These are phyloP conservation scores for Lithophane socia DNA, from an alignment of 2,888 invertebrate genomes.

Conservation along the genomic window DNA sequence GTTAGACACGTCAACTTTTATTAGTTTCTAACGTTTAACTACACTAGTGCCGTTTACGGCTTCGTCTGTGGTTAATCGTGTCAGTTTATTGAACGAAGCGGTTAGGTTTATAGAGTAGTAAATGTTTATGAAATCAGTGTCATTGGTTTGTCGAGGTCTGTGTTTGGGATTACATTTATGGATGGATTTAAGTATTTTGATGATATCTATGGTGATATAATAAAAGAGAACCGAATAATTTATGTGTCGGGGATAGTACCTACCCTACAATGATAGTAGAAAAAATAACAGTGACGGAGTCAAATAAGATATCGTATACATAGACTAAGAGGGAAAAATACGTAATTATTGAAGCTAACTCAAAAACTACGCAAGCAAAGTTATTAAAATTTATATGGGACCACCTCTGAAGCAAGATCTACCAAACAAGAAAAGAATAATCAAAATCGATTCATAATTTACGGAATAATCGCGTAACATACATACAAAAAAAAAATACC, in stretches of 20 bases:
- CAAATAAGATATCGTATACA: too few relatives aligned
- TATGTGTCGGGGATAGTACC: not conserved
- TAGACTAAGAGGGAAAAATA: too few relatives aligned
- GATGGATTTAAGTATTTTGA: conserved; percentile 1
- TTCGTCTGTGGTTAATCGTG: conserved; percentile 44
- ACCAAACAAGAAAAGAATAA: too few relatives aligned
- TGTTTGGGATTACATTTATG: conserved; percentile 38
- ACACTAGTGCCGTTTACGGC: conserved; percentile 49
- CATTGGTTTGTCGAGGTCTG: conserved; percentile 30
- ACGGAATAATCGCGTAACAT: too few relatives aligned
- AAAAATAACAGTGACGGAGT: too few relatives aligned
- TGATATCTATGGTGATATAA: not conserved
- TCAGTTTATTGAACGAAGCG: conserved; percentile 55
- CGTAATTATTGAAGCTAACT: too few relatives aligned
- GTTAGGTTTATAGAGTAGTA: conserved; percentile 55
- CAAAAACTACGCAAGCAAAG: too few relatives aligned
- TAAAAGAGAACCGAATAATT: not conserved
- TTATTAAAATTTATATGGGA: too few relatives aligned
- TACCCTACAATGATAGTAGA: too few relatives aligned
- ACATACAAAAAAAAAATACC: too few relatives aligned
- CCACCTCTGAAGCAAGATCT: too few relatives aligned
- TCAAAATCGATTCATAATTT: too few relatives aligned
- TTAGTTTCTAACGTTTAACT: conserved; percentile 69
- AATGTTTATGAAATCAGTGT: conserved; percentile 58
- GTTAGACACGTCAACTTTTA: conserved; percentile 70